These are phyloP conservation scores for Laspeyria flexula DNA, from an alignment of 2,888 invertebrate species.

Conservation along the genomic window DNA sequence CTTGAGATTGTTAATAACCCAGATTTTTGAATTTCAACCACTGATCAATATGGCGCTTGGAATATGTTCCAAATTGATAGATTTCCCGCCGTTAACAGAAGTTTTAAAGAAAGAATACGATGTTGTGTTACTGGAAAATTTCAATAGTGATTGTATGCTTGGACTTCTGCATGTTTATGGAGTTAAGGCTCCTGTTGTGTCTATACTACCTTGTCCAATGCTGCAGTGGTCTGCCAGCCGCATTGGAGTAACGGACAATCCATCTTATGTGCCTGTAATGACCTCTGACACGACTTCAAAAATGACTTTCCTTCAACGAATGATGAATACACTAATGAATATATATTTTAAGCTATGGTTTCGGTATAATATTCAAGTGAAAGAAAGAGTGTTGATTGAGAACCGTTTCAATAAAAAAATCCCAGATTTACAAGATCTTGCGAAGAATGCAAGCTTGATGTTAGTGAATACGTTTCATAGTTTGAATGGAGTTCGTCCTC, in stretches of 20 bases:
- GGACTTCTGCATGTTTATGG: conserved; percentile 85
- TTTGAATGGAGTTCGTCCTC: conserved; percentile 84
- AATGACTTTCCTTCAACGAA: conserved; percentile 82
- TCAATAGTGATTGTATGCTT: conserved; percentile 88
- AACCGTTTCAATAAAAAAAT: conserved; percentile 77
- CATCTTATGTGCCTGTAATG: conserved; percentile 83
- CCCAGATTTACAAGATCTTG: conserved; percentile 81
- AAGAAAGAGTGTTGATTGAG: conserved; percentile 71
- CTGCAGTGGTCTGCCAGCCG: conserved; percentile 85
- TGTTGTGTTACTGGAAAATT: conserved; percentile 87
- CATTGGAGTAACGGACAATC: conserved; percentile 78
- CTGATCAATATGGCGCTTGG: conserved; percentile 63
- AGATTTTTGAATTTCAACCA: conserved; percentile 63
- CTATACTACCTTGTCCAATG: conserved; percentile 82
- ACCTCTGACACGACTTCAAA: conserved; percentile 76
- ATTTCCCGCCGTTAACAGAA: conserved; percentile 66
- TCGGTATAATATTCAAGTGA: conserved; percentile 60
- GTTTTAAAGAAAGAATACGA: conserved; percentile 85
- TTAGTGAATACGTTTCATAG: conserved; percentile 88
- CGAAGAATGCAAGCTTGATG: conserved; percentile 81
- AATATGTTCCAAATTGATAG: conserved; percentile 71
- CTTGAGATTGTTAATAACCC: no score
- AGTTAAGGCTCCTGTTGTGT: conserved; percentile 83
- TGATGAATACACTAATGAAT: conserved; percentile 67
- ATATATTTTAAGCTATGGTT: conserved; percentile 66